Percentiles rank a stretch among this genome's conserved stretches.
Evolutionary conservation across 92 coral and sea anemone species (phyloP).

Genomic region (Meandrina meandrites): DNA sequence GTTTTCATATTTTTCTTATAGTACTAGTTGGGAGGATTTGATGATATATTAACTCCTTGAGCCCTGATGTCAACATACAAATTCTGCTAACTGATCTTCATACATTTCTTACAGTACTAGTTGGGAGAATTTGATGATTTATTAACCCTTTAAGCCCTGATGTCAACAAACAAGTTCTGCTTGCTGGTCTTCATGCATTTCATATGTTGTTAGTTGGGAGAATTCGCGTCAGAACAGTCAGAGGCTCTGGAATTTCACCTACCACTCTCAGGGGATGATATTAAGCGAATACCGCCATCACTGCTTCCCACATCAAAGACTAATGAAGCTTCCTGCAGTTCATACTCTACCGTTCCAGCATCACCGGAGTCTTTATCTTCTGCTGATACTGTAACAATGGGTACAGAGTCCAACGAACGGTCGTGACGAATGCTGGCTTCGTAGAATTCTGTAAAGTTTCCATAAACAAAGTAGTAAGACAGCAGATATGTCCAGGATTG

Average conservation of each 20-base stretch:
- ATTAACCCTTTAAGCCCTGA: neutral
- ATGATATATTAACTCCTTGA: no score
- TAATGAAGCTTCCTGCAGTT: slow-evolving; percentile 49
- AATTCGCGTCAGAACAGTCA: no score
- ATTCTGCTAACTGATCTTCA: neutral
- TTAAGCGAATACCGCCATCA: slow-evolving; percentile 47
- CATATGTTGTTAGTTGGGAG: no score
- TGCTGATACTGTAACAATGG: slow-evolving; percentile 52
- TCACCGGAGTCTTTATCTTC: slow-evolving; percentile 58
- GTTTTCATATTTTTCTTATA: no score
- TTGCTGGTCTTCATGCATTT: neutral
- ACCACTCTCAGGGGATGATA: slow-evolving; percentile 51
- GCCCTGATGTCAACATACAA: neutral
- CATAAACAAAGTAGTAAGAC: neutral
- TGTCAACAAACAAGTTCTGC: neutral
- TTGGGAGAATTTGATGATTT: neutral
- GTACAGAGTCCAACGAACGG: slow-evolving; percentile 50
- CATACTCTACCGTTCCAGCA: slow-evolving; percentile 40
- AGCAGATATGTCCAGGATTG: no score
- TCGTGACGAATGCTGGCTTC: slow-evolving; percentile 64
- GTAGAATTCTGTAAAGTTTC: slow-evolving; percentile 38
- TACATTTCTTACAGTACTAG: no score
- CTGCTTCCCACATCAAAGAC: slow-evolving; percentile 34
- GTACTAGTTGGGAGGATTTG: no score
- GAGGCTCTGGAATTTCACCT: no score